These are phyloP conservation scores for Seriola quinqueradiata DNA, from an alignment of 2,113 vertebrate species.

Conservation along the genomic window DNA sequence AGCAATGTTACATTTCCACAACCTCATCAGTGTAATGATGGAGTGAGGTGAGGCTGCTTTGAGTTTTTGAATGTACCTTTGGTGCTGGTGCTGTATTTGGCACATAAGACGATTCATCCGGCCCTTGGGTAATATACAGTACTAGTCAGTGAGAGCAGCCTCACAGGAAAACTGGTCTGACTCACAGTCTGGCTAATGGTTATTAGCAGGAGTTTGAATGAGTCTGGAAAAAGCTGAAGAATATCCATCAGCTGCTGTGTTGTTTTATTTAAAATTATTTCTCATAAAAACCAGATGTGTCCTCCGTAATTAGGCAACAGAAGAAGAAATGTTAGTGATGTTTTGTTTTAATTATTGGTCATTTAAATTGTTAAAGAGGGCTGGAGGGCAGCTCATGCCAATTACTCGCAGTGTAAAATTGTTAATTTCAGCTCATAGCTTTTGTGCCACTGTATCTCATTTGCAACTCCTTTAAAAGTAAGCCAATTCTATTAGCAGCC, in stretches of 20 bases:
- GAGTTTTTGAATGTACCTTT: not conserved
- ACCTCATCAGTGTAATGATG: not conserved
- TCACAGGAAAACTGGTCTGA: constrained; percentile 20
- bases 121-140: constrained; percentile 3
- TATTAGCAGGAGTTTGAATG: constrained; percentile 10
- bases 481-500: not conserved
- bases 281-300: not conserved
- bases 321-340: not conserved
- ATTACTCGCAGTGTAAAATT: not conserved
- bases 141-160: not conserved
- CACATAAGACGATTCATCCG: not conserved
- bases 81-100: not conserved
- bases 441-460: not conserved
- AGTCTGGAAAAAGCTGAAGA: constrained; percentile 1
- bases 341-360: not conserved
- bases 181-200: constrained; percentile 32
- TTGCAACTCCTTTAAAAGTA: not conserved
- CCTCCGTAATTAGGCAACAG: not conserved
- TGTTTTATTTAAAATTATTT: not conserved
- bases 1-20: not conserved
- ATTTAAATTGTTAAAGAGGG: not conserved
- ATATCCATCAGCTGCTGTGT: constrained; percentile 7
- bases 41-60: not conserved
- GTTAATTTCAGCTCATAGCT: not conserved
- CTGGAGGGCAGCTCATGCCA: not conserved